Base-by-base conservation (phyloP, 2,797 vertebrate genomes). In the Emydoidea blandingii region DNA sequence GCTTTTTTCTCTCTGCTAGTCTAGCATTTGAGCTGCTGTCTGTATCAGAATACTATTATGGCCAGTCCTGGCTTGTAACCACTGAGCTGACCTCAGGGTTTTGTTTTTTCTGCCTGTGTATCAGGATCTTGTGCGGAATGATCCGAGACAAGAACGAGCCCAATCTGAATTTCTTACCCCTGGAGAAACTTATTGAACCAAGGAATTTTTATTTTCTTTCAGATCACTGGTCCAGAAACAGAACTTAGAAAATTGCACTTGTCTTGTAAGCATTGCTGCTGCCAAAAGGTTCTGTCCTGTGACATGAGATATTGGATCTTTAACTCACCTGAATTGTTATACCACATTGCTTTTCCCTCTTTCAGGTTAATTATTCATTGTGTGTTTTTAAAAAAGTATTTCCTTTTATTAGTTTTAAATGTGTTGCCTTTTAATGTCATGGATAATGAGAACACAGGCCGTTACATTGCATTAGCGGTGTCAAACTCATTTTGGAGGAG, bases 401-500 rank as follows among this genome's bases (percentile, higher is more conserved):
- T 18, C 3, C 86, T 90, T 92, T 94, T 94, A n/a, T 93, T 87
- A 31, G 78, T 93, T 97, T 93, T 7, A 85, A 81, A 59, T 91
- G 87, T 95, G 91, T 65, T 95, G 74, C 34, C n/a, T 84, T 83
- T 84, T 84, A 84, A 84, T 68, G 41, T 1, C 34, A 23, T n/a
- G 57, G 18, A 62, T 83, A n/a, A 25, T 29, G 15, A 3, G 44
- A 49, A 34, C 31, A 12, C 14, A 3, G 14, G 52, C 57, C 2
- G 31, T 31, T 59, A 59, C 14, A 59, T 27, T 15, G 31, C 25
- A 31, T 31, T 15, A 59, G 31, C 10, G 10, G 49, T 50, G 12
- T 31, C 59, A 37, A 23, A 37, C 37, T 41, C 15, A 14, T 56
- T 29, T 81, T 53, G 81, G 21, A n/a, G 10, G 21, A 25, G 7